Evolutionary conservation across 2,888 invertebrate species (phyloP).

Genomic region (Mesorhabditis spiculigera): DNA sequence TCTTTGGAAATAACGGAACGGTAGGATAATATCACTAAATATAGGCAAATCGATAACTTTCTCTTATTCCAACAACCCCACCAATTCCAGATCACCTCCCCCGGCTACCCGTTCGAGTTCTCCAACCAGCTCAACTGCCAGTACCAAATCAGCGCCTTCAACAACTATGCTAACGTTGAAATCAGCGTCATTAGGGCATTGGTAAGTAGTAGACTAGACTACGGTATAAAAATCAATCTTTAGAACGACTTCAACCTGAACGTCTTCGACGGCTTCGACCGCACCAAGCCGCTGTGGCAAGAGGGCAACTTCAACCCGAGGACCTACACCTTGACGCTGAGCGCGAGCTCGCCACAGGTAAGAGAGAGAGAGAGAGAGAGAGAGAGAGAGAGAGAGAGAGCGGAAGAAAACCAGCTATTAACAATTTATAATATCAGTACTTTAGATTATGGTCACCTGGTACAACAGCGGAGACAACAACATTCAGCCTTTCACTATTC

Average conservation of each 20-base stretch:
- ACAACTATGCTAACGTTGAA: constrained; percentile 6
- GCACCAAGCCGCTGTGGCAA: background rate
- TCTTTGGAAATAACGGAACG: background rate
- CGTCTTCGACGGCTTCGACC: background rate
- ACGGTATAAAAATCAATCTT: background rate
- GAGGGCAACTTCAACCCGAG: background rate
- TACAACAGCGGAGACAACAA: background rate
- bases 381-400: background rate
- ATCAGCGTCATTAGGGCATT: background rate
- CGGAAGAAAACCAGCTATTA: too few species aligned
- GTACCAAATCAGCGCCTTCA: constrained; percentile 2
- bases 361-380: background rate
- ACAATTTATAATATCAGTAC: too few species aligned
- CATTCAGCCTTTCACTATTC: background rate
- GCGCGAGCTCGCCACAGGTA: background rate
- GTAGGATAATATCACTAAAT: background rate
- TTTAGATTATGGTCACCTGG: background rate
- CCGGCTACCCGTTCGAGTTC: constrained; percentile 1
- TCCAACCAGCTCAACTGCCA: background rate
- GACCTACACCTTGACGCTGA: background rate
- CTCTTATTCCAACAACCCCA: background rate
- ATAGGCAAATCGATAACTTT: background rate
- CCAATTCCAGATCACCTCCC: background rate
- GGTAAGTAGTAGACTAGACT: background rate
- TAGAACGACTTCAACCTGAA: background rate